Evolutionary conservation across 1,140 invertebrate genomes (phyloP).

Genomic region (Drusus annulatus): DNA sequence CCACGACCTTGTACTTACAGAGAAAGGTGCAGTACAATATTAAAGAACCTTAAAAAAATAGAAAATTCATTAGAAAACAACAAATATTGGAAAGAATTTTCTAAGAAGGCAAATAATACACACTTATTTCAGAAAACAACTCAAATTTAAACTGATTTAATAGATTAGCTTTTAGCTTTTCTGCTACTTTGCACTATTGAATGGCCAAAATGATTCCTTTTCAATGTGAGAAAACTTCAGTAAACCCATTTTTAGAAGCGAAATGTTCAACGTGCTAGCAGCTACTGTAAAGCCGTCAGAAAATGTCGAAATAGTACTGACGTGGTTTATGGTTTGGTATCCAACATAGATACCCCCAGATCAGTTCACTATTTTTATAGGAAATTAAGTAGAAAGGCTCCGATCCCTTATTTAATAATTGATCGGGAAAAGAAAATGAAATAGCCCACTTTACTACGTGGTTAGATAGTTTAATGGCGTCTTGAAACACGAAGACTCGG

Average conservation of each 20-base stretch:
- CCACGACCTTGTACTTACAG: no score
- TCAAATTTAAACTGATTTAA: no score
- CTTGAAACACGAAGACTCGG: not conserved
- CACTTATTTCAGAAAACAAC: no score
- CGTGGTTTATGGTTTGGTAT: not conserved
- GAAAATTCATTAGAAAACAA: no score
- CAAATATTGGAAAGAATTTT: no score
- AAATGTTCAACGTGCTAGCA: not conserved
- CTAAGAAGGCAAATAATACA: no score
- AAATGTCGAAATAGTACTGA: slow-evolving; percentile 12
- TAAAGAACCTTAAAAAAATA: no score
- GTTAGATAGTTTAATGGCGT: not conserved
- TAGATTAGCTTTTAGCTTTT: no score
- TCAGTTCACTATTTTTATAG: not conserved
- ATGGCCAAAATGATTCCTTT: no score
- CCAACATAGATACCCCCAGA: not conserved
- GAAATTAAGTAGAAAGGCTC: not conserved
- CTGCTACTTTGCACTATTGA: no score
- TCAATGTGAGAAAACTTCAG: not conserved
- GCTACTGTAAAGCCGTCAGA: not conserved
- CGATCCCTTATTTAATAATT: not conserved
- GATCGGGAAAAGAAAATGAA: not conserved
- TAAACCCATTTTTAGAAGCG: not conserved
- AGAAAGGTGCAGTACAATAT: no score
- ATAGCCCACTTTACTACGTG: not conserved